Evolutionary conservation across 2,888 invertebrate genomes (phyloP).

Genomic region (Lymantria dispar): DNA sequence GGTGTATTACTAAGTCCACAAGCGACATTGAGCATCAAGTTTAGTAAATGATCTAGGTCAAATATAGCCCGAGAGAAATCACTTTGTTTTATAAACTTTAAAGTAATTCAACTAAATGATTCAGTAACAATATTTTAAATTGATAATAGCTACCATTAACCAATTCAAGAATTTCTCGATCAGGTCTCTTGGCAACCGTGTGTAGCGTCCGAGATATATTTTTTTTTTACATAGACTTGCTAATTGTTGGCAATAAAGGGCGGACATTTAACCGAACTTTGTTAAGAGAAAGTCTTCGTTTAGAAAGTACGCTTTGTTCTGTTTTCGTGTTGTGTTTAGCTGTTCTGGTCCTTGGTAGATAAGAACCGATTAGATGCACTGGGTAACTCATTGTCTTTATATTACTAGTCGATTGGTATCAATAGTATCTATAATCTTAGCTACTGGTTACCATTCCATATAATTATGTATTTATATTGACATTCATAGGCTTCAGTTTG

Average conservation of each 20-base stretch:
- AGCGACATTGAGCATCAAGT: no score
- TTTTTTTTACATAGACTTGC: conserved; percentile 36
- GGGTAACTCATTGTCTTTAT: conserved; percentile 29
- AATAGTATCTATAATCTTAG: conserved; percentile 40
- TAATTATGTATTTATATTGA: conserved; percentile 38
- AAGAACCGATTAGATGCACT: conserved; percentile 41
- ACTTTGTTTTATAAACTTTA: no score
- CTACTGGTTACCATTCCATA: conserved; percentile 44
- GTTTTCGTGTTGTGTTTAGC: conserved; percentile 56
- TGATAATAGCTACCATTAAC: conserved; percentile 14
- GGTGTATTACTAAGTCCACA: no score
- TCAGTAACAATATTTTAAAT: background rate
- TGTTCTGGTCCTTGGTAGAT: conserved; percentile 51
- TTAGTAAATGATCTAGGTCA: no score
- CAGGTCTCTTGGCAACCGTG: conserved; percentile 15
- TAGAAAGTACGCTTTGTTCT: conserved; percentile 71
- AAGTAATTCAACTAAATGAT: background rate
- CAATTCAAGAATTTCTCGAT: conserved; percentile 22
- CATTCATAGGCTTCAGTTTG: conserved; percentile 57
- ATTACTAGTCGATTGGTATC: conserved; percentile 19
- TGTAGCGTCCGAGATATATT: conserved; percentile 25
- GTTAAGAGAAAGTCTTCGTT: conserved; percentile 65
- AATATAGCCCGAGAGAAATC: no score
- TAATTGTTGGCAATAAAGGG: conserved; percentile 62
- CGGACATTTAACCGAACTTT: conserved; percentile 56